Evolutionary conservation across 2,888 invertebrate species (phyloP).

Genomic region (Lepidocyrtinus sp.): DNA sequence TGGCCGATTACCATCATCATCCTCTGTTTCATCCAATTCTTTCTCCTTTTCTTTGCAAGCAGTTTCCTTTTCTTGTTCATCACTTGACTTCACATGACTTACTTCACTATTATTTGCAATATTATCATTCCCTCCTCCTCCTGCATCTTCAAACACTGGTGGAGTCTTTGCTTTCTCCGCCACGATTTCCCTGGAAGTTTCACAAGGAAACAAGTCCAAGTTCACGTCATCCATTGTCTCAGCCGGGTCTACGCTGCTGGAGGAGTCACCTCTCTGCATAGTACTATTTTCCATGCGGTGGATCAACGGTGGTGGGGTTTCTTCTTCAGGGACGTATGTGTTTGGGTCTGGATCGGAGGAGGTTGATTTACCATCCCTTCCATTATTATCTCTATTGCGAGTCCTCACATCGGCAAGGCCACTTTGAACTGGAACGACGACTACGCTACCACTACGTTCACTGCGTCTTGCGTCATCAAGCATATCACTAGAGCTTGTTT

Average conservation of each 20-base stretch:
- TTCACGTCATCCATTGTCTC: conserved; percentile 40
- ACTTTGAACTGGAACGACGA: neutral
- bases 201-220: conserved; percentile 48
- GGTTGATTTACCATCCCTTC: neutral
- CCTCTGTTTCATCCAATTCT: neutral
- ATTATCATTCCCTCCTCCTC: neutral
- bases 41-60: neutral
- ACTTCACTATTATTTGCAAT: neutral
- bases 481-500: conserved; percentile 27
- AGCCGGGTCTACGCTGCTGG: conserved; percentile 22
- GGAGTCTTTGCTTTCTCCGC: neutral
- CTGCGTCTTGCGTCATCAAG: neutral
- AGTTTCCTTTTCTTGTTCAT: neutral
- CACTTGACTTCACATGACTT: no score
- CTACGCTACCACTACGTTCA: neutral
- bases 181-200: neutral
- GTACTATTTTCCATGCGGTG: neutral
- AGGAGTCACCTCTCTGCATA: conserved; percentile 6
- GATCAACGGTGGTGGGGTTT: neutral
- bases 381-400: neutral
- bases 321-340: neutral
- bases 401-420: neutral
- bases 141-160: neutral
- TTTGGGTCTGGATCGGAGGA: neutral
- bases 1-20: neutral